Base-by-base conservation (phyloP, 2,113 vertebrate genomes). In the Trinectes maculatus region DNA sequence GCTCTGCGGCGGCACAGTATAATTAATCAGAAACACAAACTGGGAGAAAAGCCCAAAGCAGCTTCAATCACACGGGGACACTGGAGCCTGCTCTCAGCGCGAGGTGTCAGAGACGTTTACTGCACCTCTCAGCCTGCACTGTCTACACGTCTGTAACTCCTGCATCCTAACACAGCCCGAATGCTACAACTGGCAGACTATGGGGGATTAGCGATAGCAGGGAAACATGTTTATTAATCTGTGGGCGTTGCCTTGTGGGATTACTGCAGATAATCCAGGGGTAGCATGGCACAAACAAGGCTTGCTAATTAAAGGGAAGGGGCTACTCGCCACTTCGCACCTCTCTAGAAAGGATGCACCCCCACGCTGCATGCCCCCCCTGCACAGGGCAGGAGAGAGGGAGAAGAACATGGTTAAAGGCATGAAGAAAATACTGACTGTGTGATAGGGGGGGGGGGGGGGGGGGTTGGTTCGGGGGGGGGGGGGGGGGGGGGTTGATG, bases 261-360 rank as follows among this genome's bases (percentile, higher is more conserved):
- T 87, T 83, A 85, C 55, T 39, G 85, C 21, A 85, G 86, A 83
- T 93, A 91, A 92, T 91, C 91, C 91, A 86, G 86, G 85, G 51
- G 85, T 84, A 89, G 73, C 89, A 81, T 60, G 80, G 74, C 82
- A 77, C 72, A 78, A 90, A 91, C 79, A 86, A 87, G 91, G 92
- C 84, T 74, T 72, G 87, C 90, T 92, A 87, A 89, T 85, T 84
- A 71, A 59, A 74, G 49, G 68, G 55, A 73, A 53, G 37, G 34
- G 51, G 55, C 81, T 93, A 93, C 93, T 93, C 93, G 92, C 93
- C 93, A 93, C 91, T 90, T 90, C 91, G 89, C 89, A 92, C 92
- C 92, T 92, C 80, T 86, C 89, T 84, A 90, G 91, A 88, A 90
- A 91, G 88, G 86, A 87, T 85, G 89, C 78, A 85, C 86, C 90